phyloP scores from a whole-genome alignment of 2,888 invertebrate species.

The Aethes cnicana region DNA sequence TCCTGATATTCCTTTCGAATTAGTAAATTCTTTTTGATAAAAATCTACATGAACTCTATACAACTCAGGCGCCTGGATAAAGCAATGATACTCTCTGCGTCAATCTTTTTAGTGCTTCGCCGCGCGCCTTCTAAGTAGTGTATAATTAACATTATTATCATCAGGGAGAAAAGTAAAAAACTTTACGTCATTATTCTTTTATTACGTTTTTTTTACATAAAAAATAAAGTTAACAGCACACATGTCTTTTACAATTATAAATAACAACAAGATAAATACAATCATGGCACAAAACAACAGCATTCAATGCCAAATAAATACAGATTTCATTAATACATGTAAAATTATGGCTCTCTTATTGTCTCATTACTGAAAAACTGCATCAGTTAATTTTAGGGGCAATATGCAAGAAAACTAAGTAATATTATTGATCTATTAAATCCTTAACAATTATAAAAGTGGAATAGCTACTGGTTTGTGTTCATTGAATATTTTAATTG shows the following conservation, averaged over 20 bases:
- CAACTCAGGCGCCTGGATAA: too few species aligned
- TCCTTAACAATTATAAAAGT: slow-evolving; percentile 2
- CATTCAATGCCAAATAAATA: slow-evolving; percentile 19
- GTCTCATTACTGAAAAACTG: slow-evolving; percentile 7
- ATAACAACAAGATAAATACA: slow-evolving; percentile 23
- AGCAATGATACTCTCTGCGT: too few species aligned
- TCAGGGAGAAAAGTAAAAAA: too few species aligned
- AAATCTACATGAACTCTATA: too few species aligned
- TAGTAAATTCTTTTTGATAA: too few species aligned
- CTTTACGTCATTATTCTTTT: neutral
- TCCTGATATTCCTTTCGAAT: too few species aligned
- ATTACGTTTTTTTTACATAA: slow-evolving; percentile 8
- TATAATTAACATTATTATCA: too few species aligned
- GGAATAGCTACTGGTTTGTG: slow-evolving; percentile 22
- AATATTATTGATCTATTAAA: slow-evolving; percentile 39
- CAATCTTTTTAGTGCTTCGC: too few species aligned
- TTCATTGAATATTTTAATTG: slow-evolving; percentile 54
- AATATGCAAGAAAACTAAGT: slow-evolving; percentile 4
- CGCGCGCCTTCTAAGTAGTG: too few species aligned
- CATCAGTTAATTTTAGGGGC: slow-evolving; percentile 13
- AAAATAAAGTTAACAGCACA: slow-evolving; percentile 24
- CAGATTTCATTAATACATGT: slow-evolving; percentile 26
- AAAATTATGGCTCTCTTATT: slow-evolving; percentile 11
- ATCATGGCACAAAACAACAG: slow-evolving; percentile 20
- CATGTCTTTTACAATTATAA: slow-evolving; percentile 17